Evolutionary conservation across 2,113 vertebrate species (phyloP).

Genomic region (Zosterops pallidus): DNA sequence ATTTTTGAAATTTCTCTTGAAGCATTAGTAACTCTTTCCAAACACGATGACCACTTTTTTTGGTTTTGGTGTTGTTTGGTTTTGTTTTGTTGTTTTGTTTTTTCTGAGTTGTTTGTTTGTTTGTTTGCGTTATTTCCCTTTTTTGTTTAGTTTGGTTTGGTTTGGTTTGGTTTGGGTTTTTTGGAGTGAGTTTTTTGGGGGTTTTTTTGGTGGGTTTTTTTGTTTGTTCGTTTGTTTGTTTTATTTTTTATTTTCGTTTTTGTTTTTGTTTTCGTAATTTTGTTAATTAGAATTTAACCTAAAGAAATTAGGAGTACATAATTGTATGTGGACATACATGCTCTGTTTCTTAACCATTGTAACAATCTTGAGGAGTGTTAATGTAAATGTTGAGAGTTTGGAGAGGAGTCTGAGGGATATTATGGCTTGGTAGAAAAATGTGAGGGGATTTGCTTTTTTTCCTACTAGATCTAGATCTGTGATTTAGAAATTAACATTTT

Average conservation of each 20-base stretch:
- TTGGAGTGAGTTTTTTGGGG: no score
- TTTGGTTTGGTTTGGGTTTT: no score
- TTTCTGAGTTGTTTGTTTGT: no score
- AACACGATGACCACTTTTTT: neutral
- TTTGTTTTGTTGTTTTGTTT: no score
- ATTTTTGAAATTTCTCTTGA: neutral
- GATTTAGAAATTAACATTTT: neutral
- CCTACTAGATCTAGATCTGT: neutral
- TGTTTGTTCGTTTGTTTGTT: no score
- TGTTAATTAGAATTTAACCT: neutral
- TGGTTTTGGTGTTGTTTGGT: no score
- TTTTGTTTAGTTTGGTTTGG: no score
- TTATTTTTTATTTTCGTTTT: neutral
- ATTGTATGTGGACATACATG: neutral
- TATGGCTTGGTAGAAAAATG: neutral
- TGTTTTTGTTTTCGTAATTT: neutral
- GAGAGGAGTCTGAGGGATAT: neutral
- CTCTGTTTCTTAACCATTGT: neutral
- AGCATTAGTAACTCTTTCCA: neutral
- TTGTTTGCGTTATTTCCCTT: no score
- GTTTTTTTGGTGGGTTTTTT: no score
- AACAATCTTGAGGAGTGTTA: neutral
- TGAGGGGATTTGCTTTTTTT: neutral
- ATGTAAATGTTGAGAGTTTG: neutral
- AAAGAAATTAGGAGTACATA: neutral